phyloP scores from a whole-genome alignment of 2,113 vertebrate species.

The Paradoxurus hermaphroditus region DNA sequence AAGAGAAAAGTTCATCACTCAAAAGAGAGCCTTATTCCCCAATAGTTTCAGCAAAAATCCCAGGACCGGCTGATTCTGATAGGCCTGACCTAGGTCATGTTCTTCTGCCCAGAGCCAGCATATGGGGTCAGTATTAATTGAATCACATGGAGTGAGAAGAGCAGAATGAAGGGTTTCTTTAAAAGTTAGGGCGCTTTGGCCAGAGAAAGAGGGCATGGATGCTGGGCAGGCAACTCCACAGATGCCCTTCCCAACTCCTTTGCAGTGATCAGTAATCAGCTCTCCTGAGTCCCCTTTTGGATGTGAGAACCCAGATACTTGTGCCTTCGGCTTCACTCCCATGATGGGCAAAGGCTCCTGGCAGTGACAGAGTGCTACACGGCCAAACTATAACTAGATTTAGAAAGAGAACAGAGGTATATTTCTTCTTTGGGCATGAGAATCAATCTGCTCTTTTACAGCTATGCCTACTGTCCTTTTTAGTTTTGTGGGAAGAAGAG shows the following conservation, averaged over 20 bases:
- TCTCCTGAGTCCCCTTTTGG: not conserved
- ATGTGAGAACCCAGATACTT: not conserved
- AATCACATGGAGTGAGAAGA: not conserved
- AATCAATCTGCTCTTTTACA: not conserved
- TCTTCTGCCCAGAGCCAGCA: not conserved
- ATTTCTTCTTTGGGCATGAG: not conserved
- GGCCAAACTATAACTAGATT: not conserved
- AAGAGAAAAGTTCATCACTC: not conserved
- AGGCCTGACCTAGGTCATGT: not conserved
- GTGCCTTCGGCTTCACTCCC: not conserved
- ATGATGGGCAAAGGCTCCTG: not conserved
- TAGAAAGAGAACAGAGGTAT: not conserved
- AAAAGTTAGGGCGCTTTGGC: not conserved
- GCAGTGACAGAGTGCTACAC: not conserved
- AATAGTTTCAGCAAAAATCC: not conserved
- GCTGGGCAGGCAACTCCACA: not conserved
- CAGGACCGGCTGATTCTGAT: not conserved
- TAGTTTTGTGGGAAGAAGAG: not conserved
- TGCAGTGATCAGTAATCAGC: not conserved
- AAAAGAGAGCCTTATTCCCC: not conserved
- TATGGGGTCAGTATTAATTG: not conserved
- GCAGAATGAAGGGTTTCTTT: not conserved
- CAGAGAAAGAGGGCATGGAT: not conserved
- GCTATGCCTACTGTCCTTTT: not conserved
- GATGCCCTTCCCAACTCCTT: not conserved